These are phyloP conservation scores for Ylistrum balloti DNA, from an alignment of 1,140 invertebrate genomes.

Conservation along the genomic window DNA sequence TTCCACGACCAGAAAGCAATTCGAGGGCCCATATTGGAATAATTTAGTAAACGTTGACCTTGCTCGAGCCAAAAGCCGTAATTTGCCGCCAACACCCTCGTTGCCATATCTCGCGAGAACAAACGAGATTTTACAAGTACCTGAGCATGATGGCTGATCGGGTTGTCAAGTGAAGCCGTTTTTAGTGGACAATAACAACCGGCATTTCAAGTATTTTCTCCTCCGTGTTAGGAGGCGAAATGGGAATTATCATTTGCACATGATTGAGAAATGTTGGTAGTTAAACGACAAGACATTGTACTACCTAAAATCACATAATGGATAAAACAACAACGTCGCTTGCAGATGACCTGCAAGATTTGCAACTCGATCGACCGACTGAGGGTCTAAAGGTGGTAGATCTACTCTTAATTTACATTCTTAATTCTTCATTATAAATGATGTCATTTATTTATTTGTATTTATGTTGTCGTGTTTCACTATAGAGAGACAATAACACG, in stretches of 20 bases:
- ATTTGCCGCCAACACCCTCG: constrained; percentile 32
- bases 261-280: constrained; percentile 46
- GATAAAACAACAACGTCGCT: constrained; percentile 66
- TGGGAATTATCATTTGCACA: constrained; percentile 48
- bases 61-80: neutral
- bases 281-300: neutral
- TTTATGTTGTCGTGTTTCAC: neutral
- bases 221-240: neutral
- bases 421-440: constrained; percentile 26
- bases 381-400: constrained; percentile 70
- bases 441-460: neutral
- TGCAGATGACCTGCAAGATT: constrained; percentile 72
- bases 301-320: constrained; percentile 46
- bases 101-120: constrained; percentile 65
- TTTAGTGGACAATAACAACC: constrained; percentile 46
- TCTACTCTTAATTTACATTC: neutral
- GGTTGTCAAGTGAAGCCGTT: constrained; percentile 76
- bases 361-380: constrained; percentile 70
- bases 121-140: constrained; percentile 59
- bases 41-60: too few relatives aligned
- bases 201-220: constrained; percentile 45
- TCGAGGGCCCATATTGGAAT: too few relatives aligned
- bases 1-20: too few relatives aligned
- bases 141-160: constrained; percentile 71
- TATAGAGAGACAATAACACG: neutral